A percentile compares a stretch with the other conserved stretches of the same genome.
Evolutionary conservation across 2,888 invertebrate species (phyloP).

Genomic region (Allophyes oxyacanthae): DNA sequence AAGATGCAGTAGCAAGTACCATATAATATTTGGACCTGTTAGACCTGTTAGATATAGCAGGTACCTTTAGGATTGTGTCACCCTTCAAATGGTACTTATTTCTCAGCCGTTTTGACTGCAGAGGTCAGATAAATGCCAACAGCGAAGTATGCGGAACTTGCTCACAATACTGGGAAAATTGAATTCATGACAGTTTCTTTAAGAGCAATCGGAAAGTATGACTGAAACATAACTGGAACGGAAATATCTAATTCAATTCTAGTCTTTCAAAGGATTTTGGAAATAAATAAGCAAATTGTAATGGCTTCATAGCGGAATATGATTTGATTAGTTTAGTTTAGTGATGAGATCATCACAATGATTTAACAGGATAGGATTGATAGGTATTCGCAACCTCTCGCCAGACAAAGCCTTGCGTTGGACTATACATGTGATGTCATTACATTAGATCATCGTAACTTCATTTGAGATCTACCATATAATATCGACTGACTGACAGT

Average conservation of each 20-base stretch:
- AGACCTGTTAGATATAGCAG: slow-evolving; percentile 29
- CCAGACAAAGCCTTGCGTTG: slow-evolving; percentile 11
- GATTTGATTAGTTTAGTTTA: too few species aligned
- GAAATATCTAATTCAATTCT: too few species aligned
- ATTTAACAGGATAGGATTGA: slow-evolving; percentile 2
- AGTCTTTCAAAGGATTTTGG: too few species aligned
- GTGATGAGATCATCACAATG: too few species aligned
- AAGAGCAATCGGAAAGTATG: slow-evolving; percentile 10
- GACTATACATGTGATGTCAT: slow-evolving; percentile 38
- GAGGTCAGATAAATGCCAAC: slow-evolving; percentile 79
- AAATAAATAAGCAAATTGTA: too few species aligned
- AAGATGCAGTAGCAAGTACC: too few species aligned
- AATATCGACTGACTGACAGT: slow-evolving; percentile 38
- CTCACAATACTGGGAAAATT: slow-evolving; percentile 40
- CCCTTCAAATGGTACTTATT: slow-evolving; percentile 76
- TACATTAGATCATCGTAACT: slow-evolving; percentile 25
- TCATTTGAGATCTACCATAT: slow-evolving; percentile 16
- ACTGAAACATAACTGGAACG: not conserved
- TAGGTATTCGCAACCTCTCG: not conserved
- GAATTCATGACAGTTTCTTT: slow-evolving; percentile 40
- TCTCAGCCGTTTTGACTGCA: slow-evolving; percentile 65
- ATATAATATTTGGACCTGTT: too few species aligned
- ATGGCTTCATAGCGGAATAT: too few species aligned
- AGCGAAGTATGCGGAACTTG: slow-evolving; percentile 68
- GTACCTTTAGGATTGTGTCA: slow-evolving; percentile 67